Evolutionary conservation across 1,140 invertebrate genomes (phyloP).

Genomic region (Heliothis virescens): DNA sequence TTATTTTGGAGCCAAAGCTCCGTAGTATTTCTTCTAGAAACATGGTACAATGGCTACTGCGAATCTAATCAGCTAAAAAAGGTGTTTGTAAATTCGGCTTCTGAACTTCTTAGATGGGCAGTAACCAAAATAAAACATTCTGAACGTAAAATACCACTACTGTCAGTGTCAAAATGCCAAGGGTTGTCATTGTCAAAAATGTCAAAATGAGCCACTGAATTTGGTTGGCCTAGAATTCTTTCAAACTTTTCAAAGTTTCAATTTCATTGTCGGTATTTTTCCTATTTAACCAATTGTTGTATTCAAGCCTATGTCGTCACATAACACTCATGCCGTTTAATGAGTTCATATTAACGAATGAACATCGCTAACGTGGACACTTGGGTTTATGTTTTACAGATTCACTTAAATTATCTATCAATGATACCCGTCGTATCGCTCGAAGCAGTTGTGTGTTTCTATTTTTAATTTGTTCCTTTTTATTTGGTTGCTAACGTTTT

Average conservation of each 20-base stretch:
- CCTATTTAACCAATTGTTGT: not conserved
- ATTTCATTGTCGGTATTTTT: not conserved
- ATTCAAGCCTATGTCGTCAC: constrained; percentile 17
- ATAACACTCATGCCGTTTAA: constrained; percentile 17
- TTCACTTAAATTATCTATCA: not conserved
- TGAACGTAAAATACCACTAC: no score
- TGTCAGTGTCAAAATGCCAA: no score
- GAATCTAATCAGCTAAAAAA: no score
- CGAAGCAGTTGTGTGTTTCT: not conserved
- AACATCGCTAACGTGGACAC: constrained; percentile 17
- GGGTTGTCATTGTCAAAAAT: not conserved
- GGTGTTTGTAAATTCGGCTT: no score
- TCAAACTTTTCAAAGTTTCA: constrained; percentile 9
- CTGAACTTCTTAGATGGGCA: no score
- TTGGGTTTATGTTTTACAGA: not conserved
- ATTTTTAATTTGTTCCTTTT: not conserved
- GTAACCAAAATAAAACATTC: no score
- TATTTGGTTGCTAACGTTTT: not conserved
- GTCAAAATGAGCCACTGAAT: not conserved
- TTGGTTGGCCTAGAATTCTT: constrained; percentile 5
- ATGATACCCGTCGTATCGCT: not conserved
- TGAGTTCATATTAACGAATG: not conserved
- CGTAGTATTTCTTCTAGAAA: no score
- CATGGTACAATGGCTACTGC: no score
- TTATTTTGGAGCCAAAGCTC: no score